Percentiles rank a stretch among this genome's conserved stretches.
These are phyloP conservation scores for Epiblema foenella DNA, from an alignment of 2,888 invertebrate species.

Conservation along the genomic window DNA sequence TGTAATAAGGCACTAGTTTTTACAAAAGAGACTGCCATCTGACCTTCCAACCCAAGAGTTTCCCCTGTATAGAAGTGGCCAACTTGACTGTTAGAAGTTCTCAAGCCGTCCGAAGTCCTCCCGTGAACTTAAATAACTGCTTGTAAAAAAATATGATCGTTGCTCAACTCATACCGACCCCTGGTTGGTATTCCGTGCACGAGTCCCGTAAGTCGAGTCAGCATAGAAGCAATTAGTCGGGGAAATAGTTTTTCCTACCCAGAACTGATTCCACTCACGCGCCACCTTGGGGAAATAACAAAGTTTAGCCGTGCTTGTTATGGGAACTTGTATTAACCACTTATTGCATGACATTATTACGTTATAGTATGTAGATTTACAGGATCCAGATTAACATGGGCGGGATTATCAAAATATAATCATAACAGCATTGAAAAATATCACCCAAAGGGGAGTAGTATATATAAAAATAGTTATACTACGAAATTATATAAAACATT, in stretches of 20 bases:
- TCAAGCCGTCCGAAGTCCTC: no score
- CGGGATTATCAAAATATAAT: neutral
- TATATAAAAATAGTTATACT: no score
- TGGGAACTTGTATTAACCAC: slow-evolving; percentile 48
- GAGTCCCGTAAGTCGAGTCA: slow-evolving; percentile 47
- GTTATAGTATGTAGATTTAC: slow-evolving; percentile 1
- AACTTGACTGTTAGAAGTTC: no score
- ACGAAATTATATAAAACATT: no score
- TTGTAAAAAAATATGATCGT: slow-evolving; percentile 10
- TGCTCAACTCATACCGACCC: slow-evolving; percentile 32
- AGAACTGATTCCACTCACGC: slow-evolving; percentile 55
- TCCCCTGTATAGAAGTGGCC: no score
- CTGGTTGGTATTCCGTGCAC: slow-evolving; percentile 45
- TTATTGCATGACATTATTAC: slow-evolving; percentile 42
- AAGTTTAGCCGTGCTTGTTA: slow-evolving; percentile 51
- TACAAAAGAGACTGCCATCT: no score
- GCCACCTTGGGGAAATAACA: slow-evolving; percentile 49
- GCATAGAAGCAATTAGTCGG: slow-evolving; percentile 56
- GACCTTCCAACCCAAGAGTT: no score
- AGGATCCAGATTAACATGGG: neutral
- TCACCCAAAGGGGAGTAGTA: no score
- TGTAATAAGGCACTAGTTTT: no score
- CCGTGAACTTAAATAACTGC: neutral
- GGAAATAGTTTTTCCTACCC: slow-evolving; percentile 57
- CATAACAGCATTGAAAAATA: neutral